Evolutionary conservation across 2,797 vertebrate species (phyloP).

Genomic region (Pangasius macronema): DNA sequence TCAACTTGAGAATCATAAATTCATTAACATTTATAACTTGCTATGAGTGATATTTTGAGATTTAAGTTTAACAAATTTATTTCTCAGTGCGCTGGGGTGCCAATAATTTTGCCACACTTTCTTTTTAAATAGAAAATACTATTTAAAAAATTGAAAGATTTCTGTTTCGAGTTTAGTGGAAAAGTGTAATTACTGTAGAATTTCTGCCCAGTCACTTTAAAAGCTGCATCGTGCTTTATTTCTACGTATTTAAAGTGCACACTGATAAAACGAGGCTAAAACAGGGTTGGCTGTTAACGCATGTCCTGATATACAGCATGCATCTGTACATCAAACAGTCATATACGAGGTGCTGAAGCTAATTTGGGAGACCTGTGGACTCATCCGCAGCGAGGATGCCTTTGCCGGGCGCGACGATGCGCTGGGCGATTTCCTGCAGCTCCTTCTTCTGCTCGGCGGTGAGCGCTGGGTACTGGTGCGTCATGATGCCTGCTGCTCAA

Average conservation of each 20-base stretch:
- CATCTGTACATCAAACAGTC: not conserved
- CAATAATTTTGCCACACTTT: not conserved
- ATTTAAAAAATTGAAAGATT: not conserved
- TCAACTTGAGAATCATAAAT: no score
- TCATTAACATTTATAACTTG: no score
- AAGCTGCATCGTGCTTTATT: not conserved
- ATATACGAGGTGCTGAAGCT: not conserved
- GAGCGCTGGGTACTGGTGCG: conserved; percentile 82
- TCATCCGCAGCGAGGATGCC: conserved; percentile 81
- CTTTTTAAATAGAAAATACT: not conserved
- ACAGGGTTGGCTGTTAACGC: not conserved
- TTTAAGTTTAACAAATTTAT: not conserved
- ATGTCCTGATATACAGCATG: not conserved
- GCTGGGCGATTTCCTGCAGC: conserved; percentile 74
- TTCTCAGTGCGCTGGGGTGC: not conserved
- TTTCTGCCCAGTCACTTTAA: not conserved
- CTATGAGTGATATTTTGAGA: not conserved
- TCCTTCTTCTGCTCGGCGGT: conserved; percentile 89
- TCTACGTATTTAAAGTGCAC: not conserved
- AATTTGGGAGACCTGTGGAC: conserved; percentile 69
- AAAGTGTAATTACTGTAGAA: not conserved
- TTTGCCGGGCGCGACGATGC: conserved; percentile 78
- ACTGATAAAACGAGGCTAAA: not conserved
- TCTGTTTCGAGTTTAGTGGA: not conserved
- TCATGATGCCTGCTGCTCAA: conserved; percentile 68